Evolutionary conservation across 2,888 invertebrate genomes (phyloP).

Genomic region (Ichneumon xanthorius): DNA sequence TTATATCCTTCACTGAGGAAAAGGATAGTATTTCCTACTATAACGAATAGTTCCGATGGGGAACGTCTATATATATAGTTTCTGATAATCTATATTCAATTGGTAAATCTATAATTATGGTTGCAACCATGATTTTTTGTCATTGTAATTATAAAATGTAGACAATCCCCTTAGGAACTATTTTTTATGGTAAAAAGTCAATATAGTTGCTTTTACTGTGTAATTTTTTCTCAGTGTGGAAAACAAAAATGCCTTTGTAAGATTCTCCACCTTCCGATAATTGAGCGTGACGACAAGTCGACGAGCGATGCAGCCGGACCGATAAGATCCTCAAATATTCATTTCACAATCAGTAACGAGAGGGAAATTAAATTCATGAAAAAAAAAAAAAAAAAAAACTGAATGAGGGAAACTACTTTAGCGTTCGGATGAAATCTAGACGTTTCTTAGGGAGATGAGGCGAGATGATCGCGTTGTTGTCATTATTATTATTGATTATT

Average conservation of each 20-base stretch:
- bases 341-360: not conserved
- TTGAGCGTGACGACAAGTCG: not conserved
- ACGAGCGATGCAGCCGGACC: slow-evolving; percentile 17
- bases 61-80: no score
- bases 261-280: not conserved
- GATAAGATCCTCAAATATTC: not conserved
- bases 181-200: no score
- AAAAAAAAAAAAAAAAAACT: not conserved
- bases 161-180: no score
- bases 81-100: no score
- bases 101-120: no score
- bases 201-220: no score
- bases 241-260: slow-evolving; percentile 9
- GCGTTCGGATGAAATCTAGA: slow-evolving; percentile 30
- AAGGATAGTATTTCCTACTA: no score
- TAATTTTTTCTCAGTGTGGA: not conserved
- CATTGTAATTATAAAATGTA: no score
- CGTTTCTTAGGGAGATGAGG: slow-evolving; percentile 35
- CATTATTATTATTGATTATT: slow-evolving; percentile 46
- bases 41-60: no score
- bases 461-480: slow-evolving; percentile 65
- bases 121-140: no score
- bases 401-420: slow-evolving; percentile 1
- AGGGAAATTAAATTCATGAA: not conserved
- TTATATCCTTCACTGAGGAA: not conserved